These are phyloP conservation scores for Sinotaia quadrata DNA, from an alignment of 2,888 invertebrate species.

Conservation along the genomic window DNA sequence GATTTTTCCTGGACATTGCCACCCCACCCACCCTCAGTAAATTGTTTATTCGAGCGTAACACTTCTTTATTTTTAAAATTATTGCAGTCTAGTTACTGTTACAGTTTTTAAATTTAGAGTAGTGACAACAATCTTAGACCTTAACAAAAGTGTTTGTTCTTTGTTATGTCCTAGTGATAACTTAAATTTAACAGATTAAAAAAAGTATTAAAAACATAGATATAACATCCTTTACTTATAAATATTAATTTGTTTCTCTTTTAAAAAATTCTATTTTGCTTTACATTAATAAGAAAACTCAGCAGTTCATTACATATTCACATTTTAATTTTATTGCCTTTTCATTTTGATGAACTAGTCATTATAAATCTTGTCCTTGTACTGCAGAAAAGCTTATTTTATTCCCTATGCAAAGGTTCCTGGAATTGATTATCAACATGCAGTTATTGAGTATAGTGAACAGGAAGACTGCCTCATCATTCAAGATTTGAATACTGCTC, in stretches of 20 bases:
- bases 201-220: too few species aligned
- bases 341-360: neutral
- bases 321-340: neutral
- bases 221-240: too few species aligned
- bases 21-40: too few species aligned
- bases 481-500: constrained; percentile 71
- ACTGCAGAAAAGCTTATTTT: neutral
- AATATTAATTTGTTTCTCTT: neutral
- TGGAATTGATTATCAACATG: constrained; percentile 70
- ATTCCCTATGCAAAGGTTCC: constrained; percentile 51
- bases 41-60: too few species aligned
- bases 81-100: too few species aligned
- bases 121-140: too few species aligned
- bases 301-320: neutral
- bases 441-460: constrained; percentile 70
- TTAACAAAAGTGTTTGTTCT: too few species aligned
- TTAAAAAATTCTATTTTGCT: neutral
- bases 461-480: constrained; percentile 69
- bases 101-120: too few species aligned
- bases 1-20: too few species aligned
- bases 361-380: neutral
- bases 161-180: too few species aligned
- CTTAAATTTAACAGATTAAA: too few species aligned
- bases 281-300: neutral
- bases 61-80: too few species aligned